Conservation (phyloP, 2,797 vertebrate species). For the Champsocephalus esox region DNA sequence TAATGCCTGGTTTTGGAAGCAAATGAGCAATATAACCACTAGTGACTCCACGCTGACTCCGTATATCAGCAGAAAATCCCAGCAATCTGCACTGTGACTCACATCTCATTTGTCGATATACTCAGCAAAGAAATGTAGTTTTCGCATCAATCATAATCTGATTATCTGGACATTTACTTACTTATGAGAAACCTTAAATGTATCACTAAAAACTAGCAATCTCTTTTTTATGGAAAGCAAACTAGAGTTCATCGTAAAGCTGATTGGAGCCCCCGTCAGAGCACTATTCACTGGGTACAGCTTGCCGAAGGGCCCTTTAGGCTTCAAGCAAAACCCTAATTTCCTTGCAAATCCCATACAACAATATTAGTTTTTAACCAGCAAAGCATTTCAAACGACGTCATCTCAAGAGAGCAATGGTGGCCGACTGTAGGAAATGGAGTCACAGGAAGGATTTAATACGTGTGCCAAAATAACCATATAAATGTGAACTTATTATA, state of each 20-base stretch:
- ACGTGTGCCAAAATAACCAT: conserved; percentile 34
- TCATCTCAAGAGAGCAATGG: conserved; percentile 57
- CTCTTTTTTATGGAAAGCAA: conserved; percentile 23
- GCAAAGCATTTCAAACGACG: conserved; percentile 61
- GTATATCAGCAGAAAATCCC: conserved; percentile 27
- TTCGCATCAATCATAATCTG: conserved; percentile 8
- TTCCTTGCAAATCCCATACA: conserved; percentile 77
- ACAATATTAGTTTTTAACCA: conserved; percentile 81
- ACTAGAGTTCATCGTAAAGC: conserved; percentile 29
- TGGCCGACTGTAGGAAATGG: conserved; percentile 58
- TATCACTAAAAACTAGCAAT: conserved; percentile 5
- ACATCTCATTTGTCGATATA: conserved; percentile 15
- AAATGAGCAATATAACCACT: conserved; percentile 65
- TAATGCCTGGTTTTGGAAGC: conserved; percentile 59
- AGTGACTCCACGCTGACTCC: conserved; percentile 45
- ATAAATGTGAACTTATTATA: conserved; percentile 19
- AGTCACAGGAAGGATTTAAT: conserved; percentile 55
- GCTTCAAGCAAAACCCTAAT: conserved; percentile 73
- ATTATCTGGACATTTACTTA: conserved; percentile 8
- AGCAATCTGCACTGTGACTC: conserved; percentile 24
- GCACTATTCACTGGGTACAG: conserved; percentile 72
- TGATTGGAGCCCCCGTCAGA: conserved; percentile 48
- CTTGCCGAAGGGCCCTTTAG: conserved; percentile 54
- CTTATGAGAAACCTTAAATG: not conserved
- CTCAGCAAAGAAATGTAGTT: not conserved